phyloP scores from a whole-genome alignment of 37 sponge, comb jelly and placozoan species.

The Cliona cf. orientalis region DNA sequence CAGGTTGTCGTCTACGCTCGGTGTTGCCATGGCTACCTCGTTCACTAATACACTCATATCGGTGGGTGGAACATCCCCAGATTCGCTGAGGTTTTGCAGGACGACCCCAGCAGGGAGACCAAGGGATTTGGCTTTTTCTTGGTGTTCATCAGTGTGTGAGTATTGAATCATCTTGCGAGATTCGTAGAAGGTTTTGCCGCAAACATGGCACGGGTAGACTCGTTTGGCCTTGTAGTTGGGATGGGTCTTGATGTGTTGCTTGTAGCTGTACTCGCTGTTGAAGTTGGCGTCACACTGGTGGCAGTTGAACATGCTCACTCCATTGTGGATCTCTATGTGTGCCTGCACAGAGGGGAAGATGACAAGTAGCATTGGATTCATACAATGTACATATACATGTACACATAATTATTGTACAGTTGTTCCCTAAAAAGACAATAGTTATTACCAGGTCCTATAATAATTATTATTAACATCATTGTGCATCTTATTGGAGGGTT shows the following conservation, averaged over 20 bases:
- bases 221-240: slow-evolving; percentile 8
- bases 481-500: too few relatives aligned
- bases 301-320: slow-evolving; percentile 52
- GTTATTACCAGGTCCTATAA: too few relatives aligned
- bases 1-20: slow-evolving; percentile 24
- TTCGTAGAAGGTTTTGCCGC: slow-evolving; percentile 34
- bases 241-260: slow-evolving; percentile 68
- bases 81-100: slow-evolving; percentile 8
- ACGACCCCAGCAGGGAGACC: slow-evolving; percentile 16
- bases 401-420: too few relatives aligned
- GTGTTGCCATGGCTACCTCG: slow-evolving; percentile 16
- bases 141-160: slow-evolving; percentile 49
- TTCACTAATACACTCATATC: slow-evolving; percentile 45
- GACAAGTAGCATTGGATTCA: too few relatives aligned
- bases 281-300: slow-evolving; percentile 48
- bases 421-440: too few relatives aligned
- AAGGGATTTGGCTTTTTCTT: slow-evolving; percentile 28
- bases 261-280: slow-evolving; percentile 49
- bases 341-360: too few relatives aligned
- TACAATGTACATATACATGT: too few relatives aligned
- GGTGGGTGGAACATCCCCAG: background rate
- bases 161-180: slow-evolving; percentile 35
- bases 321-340: slow-evolving; percentile 68
- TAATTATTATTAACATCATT: too few relatives aligned
- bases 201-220: slow-evolving; percentile 48